Conservation (phyloP, 2,797 vertebrate genomes). For the Varecia variegata region DNA sequence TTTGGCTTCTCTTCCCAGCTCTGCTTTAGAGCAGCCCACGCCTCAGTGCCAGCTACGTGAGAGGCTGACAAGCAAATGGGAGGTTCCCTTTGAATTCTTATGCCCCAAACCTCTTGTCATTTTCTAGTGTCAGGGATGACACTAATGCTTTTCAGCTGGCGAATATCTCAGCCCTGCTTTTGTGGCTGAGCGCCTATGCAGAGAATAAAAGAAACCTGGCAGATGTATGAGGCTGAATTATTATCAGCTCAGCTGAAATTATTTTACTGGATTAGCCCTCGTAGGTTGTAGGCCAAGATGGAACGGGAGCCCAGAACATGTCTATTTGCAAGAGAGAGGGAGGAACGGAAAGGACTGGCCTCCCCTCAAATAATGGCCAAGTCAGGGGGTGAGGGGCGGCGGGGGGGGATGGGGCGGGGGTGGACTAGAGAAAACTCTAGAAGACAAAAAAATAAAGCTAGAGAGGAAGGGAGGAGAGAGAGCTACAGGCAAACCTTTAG, state of each 20-base stretch:
- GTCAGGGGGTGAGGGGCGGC: background rate
- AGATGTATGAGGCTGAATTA: background rate
- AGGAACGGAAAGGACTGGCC: no score
- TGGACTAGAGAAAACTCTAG: background rate
- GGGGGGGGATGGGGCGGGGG: background rate
- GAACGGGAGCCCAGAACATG: background rate
- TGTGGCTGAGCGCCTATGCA: background rate
- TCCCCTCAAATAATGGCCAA: background rate
- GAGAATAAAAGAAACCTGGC: background rate
- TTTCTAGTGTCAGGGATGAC: background rate
- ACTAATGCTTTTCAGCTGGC: background rate
- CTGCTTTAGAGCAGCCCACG: background rate
- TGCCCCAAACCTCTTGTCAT: background rate
- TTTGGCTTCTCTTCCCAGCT: background rate
- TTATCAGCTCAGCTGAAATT: background rate
- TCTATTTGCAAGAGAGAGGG: background rate
- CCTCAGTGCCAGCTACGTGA: background rate
- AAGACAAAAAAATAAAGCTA: background rate
- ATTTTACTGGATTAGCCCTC: background rate
- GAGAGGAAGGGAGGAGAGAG: background rate
- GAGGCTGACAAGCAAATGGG: background rate
- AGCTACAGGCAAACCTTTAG: background rate
- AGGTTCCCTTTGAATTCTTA: background rate
- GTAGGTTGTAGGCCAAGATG: background rate
- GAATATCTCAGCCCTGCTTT: background rate